phyloP scores from a whole-genome alignment of 1,140 invertebrate genomes.

The Lycorma delicatula region DNA sequence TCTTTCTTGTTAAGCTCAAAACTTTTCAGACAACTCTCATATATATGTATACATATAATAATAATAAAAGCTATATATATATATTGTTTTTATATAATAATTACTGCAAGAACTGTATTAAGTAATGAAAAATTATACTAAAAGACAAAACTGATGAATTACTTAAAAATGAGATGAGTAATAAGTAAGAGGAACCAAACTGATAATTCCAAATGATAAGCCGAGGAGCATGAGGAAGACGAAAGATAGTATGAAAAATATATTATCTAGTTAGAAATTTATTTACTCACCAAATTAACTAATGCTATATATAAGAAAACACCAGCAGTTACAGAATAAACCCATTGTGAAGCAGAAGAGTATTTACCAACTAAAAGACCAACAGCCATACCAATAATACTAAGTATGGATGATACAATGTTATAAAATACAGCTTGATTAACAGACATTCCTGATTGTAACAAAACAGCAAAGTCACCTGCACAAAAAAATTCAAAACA shows the following conservation, averaged over 20 bases:
- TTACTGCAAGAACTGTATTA: no score
- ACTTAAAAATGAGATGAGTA: background rate
- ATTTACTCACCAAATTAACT: conserved; percentile 55
- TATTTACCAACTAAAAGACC: conserved; percentile 63
- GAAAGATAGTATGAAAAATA: background rate
- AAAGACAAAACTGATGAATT: background rate
- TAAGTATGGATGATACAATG: conserved; percentile 60
- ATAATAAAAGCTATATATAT: no score
- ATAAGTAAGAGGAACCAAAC: background rate
- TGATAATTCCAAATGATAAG: background rate
- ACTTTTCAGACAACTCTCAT: no score
- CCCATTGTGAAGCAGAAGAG: conserved; percentile 55
- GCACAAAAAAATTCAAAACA: conserved; percentile 17
- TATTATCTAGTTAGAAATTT: background rate
- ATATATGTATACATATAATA: no score
- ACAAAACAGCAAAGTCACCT: conserved; percentile 73
- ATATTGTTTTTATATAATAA: no score
- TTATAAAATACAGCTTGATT: conserved; percentile 64
- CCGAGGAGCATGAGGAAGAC: background rate
- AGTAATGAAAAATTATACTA: background rate
- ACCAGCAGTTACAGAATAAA: conserved; percentile 69
- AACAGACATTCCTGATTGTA: conserved; percentile 63
- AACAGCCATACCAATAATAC: conserved; percentile 62
- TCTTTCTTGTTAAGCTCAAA: no score
- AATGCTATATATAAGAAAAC: conserved; percentile 77